phyloP scores from a whole-genome alignment of 2,113 vertebrate genomes.

The Antigone vipio region DNA sequence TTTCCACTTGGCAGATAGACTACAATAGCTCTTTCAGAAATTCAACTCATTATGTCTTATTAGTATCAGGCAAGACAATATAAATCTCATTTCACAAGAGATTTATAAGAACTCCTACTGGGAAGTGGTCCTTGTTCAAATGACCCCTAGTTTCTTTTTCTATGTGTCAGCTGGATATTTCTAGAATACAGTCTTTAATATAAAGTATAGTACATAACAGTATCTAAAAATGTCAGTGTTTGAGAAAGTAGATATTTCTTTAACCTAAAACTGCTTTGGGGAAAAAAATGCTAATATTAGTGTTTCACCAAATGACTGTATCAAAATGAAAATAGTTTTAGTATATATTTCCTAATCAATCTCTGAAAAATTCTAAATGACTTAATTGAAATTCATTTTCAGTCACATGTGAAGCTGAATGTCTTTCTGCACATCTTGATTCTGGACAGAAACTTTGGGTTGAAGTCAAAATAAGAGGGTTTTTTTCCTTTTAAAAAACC shows the following conservation, averaged over 20 bases:
- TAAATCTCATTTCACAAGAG: slow-evolving; percentile 11
- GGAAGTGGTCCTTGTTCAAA: slow-evolving; percentile 7
- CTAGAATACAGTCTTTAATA: neutral
- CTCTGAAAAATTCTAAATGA: neutral
- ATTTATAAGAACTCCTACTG: slow-evolving; percentile 26
- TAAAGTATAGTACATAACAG: neutral
- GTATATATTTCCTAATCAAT: neutral
- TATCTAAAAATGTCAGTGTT: neutral
- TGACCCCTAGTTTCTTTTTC: neutral
- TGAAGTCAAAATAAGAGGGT: accelerated
- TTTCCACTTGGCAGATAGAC: slow-evolving; percentile 49
- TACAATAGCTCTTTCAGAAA: slow-evolving; percentile 48
- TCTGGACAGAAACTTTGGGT: neutral
- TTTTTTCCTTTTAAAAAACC: neutral
- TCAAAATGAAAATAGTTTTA: neutral
- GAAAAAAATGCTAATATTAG: neutral
- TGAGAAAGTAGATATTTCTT: neutral
- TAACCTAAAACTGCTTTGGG: neutral
- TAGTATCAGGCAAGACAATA: slow-evolving; percentile 45
- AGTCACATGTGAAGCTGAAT: neutral
- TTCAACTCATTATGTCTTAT: slow-evolving; percentile 34
- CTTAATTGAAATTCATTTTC: neutral
- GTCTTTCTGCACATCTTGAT: neutral
- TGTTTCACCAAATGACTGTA: neutral
- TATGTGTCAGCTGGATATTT: neutral